Percentiles rank a stretch among this genome's conserved stretches.
These are phyloP conservation scores for Barypeithes pellucidus DNA, from an alignment of 2,888 invertebrate species.

Conservation along the genomic window DNA sequence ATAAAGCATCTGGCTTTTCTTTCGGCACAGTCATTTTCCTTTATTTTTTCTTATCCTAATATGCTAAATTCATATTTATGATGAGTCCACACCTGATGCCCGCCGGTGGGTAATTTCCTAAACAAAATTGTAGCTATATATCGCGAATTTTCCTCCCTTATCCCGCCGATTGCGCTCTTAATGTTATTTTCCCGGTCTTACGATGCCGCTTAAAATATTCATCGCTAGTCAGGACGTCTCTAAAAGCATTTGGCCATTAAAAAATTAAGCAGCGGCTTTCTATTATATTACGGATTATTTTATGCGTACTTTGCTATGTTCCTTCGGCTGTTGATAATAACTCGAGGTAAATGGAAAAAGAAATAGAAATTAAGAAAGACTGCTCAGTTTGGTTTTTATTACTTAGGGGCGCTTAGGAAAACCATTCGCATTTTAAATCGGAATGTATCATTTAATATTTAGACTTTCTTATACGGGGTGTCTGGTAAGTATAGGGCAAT, in stretches of 20 bases:
- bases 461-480: not conserved
- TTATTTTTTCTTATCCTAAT: conserved; percentile 49
- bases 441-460: conserved; percentile 19
- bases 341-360: conserved; percentile 65
- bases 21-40: conserved; percentile 31
- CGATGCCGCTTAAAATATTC: conserved; percentile 67
- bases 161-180: conserved; percentile 63
- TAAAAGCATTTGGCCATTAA: conserved; percentile 80
- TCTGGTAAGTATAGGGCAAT: too few relatives aligned
- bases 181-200: conserved; percentile 61
- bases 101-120: conserved; percentile 55
- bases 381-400: conserved; percentile 48
- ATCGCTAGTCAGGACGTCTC: conserved; percentile 71
- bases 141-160: conserved; percentile 64
- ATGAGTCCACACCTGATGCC: conserved; percentile 52
- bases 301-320: conserved; percentile 64
- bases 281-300: conserved; percentile 71
- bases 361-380: conserved; percentile 63
- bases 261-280: conserved; percentile 72
- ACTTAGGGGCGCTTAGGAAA: conserved; percentile 29
- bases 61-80: conserved; percentile 46
- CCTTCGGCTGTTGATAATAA: conserved; percentile 32
- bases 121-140: conserved; percentile 65
- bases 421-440: conserved; percentile 25
- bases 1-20: conserved; percentile 34